phyloP scores from a whole-genome alignment of 2,888 invertebrate genomes.

The Heterodera filipjevi region DNA sequence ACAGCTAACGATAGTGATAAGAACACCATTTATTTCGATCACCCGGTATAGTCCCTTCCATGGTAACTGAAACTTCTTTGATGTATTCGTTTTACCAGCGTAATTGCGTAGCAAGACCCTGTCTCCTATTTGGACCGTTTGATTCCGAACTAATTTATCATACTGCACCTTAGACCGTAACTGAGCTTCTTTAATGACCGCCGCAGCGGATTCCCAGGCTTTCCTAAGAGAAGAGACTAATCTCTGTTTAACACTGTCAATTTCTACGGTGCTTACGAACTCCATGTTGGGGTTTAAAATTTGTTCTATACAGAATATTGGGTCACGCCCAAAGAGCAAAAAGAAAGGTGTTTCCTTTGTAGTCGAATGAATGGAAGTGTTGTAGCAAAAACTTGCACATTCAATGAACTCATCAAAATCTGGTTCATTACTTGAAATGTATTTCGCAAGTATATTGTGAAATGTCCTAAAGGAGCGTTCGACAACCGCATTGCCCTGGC shows the following conservation, averaged over 20 bases:
- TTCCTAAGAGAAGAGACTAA: conserved; percentile 19
- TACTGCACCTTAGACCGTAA: conserved; percentile 26
- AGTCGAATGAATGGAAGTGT: conserved; percentile 34
- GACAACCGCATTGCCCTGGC: conserved; percentile 49
- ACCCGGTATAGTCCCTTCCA: conserved; percentile 30
- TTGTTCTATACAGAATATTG: conserved; percentile 32
- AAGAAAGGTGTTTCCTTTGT: conserved; percentile 40
- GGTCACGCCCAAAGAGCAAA: conserved; percentile 36
- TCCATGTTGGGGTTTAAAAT: conserved; percentile 25
- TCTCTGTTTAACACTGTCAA: background rate
- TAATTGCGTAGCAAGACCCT: conserved; percentile 24
- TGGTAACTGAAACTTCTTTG: conserved; percentile 26
- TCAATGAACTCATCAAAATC: conserved; percentile 37
- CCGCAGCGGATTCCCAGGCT: conserved; percentile 38
- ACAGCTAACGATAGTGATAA: conserved; percentile 24
- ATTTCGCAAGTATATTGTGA: conserved; percentile 30
- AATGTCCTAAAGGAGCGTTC: conserved; percentile 45
- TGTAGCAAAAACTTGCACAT: conserved; percentile 32
- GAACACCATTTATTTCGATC: conserved; percentile 17
- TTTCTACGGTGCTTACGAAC: background rate
- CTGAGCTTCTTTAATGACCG: background rate
- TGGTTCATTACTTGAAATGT: conserved; percentile 23
- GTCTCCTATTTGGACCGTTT: conserved; percentile 28
- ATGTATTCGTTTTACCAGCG: background rate
- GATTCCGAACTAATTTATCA: conserved; percentile 26